phyloP scores from a whole-genome alignment of 2,888 invertebrate species.

The Eurytoma californica region DNA sequence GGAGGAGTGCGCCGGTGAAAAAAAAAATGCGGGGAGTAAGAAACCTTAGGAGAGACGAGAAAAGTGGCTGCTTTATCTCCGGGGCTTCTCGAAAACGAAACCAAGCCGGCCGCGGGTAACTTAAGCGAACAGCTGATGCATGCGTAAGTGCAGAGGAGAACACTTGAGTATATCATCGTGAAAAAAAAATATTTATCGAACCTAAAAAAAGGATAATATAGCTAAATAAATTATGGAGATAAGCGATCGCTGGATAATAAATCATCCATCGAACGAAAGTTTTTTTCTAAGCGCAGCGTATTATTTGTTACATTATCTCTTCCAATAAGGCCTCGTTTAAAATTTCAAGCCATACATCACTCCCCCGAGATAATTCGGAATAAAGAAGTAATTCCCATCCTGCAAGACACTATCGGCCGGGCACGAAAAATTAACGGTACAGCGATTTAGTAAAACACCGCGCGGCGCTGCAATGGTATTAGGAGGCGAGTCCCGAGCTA shows the following conservation, averaged over 20 bases:
- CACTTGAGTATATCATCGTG: not conserved
- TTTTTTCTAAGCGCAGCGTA: no score
- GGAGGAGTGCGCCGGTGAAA: constrained; percentile 31
- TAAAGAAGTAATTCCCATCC: no score
- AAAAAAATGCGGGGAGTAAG: constrained; percentile 13
- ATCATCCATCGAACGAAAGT: no score
- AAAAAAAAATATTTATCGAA: not conserved
- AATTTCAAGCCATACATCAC: no score
- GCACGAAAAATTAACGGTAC: constrained; percentile 31
- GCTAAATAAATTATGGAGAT: no score
- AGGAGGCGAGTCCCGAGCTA: not conserved
- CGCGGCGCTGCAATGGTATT: not conserved
- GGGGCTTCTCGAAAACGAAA: not conserved
- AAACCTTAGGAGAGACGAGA: not conserved
- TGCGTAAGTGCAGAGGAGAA: not conserved
- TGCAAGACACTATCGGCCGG: not conserved
- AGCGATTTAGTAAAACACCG: constrained; percentile 36
- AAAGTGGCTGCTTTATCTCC: constrained; percentile 33
- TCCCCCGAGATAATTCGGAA: no score
- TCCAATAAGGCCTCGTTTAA: no score
- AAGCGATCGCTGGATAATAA: no score
- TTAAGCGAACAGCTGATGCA: no score
- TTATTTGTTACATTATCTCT: no score
- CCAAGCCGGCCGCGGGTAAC: no score
- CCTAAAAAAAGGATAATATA: no score